These are phyloP conservation scores for Sparidentex hasta DNA, from an alignment of 2,797 vertebrate genomes.

Conservation along the genomic window DNA sequence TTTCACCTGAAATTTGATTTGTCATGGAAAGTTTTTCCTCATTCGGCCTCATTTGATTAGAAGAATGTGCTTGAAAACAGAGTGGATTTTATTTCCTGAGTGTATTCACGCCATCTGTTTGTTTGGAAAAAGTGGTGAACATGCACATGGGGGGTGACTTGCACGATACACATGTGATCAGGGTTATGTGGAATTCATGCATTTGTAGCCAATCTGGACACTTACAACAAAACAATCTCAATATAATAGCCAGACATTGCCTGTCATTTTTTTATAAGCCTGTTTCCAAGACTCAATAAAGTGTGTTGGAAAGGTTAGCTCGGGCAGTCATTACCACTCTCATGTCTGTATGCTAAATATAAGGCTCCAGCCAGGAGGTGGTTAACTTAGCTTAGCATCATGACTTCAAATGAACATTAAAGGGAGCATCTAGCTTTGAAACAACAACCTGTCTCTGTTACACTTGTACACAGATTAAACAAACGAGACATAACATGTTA, in stretches of 20 bases:
- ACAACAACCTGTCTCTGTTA: not conserved
- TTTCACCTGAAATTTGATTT: conserved; percentile 66
- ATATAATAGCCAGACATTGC: conserved; percentile 39
- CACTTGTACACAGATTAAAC: too few relatives aligned
- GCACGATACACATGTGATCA: conserved; percentile 51
- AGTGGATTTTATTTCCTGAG: conserved; percentile 62
- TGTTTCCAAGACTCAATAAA: conserved; percentile 52
- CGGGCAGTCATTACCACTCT: not conserved
- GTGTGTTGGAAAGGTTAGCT: conserved; percentile 23
- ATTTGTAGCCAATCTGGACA: conserved; percentile 63
- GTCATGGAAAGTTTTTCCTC: conserved; percentile 72
- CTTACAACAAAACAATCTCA: conserved; percentile 56
- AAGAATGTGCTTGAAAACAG: conserved; percentile 72
- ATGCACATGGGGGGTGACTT: conserved; percentile 60
- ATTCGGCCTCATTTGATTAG: conserved; percentile 65
- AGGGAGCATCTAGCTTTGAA: not conserved
- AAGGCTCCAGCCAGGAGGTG: not conserved
- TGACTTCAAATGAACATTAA: not conserved
- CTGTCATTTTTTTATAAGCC: conserved; percentile 52
- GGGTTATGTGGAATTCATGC: conserved; percentile 63
- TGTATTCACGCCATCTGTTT: conserved; percentile 68
- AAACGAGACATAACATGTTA: too few relatives aligned
- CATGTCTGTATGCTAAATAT: not conserved
- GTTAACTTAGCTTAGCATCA: not conserved
- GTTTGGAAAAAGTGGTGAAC: conserved; percentile 62